phyloP scores from a whole-genome alignment of 1,140 invertebrate genomes.

The Drosophila leontia region DNA sequence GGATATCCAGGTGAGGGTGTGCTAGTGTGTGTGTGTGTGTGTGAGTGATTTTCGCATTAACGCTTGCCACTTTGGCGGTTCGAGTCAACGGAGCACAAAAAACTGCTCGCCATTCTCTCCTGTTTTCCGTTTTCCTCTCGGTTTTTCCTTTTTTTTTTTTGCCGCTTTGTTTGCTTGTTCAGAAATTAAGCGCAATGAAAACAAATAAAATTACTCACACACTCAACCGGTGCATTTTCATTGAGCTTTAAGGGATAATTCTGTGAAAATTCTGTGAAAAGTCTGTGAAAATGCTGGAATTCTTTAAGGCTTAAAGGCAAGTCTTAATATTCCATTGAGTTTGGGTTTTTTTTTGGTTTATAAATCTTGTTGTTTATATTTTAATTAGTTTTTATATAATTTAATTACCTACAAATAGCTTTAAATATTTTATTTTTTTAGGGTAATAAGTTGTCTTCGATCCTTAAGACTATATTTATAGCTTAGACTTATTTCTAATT shows the following conservation, averaged over 20 bases:
- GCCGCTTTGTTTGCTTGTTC: conserved; percentile 16
- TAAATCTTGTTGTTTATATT: background rate
- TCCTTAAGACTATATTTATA: too few species aligned
- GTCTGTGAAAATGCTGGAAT: background rate
- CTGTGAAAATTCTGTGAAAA: background rate
- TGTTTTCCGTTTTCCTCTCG: background rate
- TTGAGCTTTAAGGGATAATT: background rate
- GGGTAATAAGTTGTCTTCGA: too few species aligned
- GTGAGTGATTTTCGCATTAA: conserved; percentile 63
- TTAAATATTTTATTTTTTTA: background rate
- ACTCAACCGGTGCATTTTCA: background rate
- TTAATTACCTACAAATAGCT: background rate
- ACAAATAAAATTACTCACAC: conserved; percentile 29
- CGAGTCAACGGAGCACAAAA: conserved; percentile 35
- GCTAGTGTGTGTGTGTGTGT: conserved; percentile 15
- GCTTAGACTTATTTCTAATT: too few species aligned
- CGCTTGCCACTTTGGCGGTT: conserved; percentile 58
- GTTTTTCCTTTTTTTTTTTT: background rate
- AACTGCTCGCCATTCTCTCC: conserved; percentile 16
- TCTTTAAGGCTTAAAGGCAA: background rate
- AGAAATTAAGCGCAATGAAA: conserved; percentile 24
- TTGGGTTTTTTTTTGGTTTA: too few species aligned
- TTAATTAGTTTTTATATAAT: background rate
- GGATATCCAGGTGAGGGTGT: background rate
- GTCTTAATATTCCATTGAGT: too few species aligned